These are phyloP conservation scores for Sparidentex hasta DNA, from an alignment of 2,797 vertebrate genomes.

Conservation along the genomic window DNA sequence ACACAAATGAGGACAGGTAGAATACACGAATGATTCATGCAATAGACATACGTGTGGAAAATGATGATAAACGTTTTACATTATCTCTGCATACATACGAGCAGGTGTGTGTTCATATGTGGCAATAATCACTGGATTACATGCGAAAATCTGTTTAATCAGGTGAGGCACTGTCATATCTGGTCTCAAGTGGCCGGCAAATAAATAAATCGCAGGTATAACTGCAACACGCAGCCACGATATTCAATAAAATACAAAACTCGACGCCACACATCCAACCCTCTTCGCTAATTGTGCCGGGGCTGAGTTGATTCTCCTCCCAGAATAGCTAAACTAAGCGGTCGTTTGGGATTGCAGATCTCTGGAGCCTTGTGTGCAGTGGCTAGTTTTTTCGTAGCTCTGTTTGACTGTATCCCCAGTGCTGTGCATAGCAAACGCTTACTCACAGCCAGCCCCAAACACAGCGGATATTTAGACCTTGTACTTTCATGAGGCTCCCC, in stretches of 20 bases:
- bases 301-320: slow-evolving; percentile 72
- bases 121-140: slow-evolving; percentile 17
- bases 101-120: neutral
- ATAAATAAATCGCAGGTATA: neutral
- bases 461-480: slow-evolving; percentile 33
- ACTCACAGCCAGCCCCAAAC: slow-evolving; percentile 45
- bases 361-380: slow-evolving; percentile 63
- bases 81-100: neutral
- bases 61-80: slow-evolving; percentile 16
- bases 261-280: slow-evolving; percentile 3
- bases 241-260: slow-evolving; percentile 1
- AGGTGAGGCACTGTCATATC: neutral
- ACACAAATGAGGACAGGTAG: slow-evolving; percentile 12
- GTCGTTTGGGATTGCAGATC: slow-evolving; percentile 61
- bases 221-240: neutral
- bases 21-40: slow-evolving; percentile 9
- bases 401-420: slow-evolving; percentile 41
- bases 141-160: neutral
- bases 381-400: slow-evolving; percentile 40
- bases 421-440: slow-evolving; percentile 39
- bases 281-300: slow-evolving; percentile 66
- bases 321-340: slow-evolving; percentile 78
- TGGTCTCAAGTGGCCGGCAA: neutral
- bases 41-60: slow-evolving; percentile 19
- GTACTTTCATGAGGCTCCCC: slow-evolving; percentile 41